phyloP scores from a whole-genome alignment of 2,797 vertebrate genomes.

The Australoheros facetus region DNA sequence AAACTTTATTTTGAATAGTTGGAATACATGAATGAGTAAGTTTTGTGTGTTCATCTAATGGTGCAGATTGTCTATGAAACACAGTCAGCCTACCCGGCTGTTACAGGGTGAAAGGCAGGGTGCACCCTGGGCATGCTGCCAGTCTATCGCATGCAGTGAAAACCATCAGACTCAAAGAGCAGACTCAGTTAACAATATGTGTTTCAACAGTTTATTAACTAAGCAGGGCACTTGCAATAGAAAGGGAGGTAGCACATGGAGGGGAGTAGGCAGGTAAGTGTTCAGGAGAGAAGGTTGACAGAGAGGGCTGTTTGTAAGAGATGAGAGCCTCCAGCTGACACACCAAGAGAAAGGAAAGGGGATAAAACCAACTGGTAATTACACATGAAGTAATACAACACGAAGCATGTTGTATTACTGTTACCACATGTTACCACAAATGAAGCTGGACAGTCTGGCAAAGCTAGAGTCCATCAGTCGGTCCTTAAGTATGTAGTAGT shows the following conservation, averaged over 20 bases:
- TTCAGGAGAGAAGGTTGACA: background rate
- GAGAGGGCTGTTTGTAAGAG: background rate
- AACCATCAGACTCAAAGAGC: background rate
- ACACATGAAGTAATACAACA: background rate
- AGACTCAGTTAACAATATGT: background rate
- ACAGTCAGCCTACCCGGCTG: accelerated
- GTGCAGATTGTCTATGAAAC: background rate
- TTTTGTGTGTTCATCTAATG: background rate
- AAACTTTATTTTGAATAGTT: background rate
- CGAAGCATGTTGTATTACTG: background rate
- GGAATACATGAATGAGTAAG: background rate
- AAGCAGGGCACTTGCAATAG: no score
- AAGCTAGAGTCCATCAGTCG: background rate
- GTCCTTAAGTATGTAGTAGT: background rate
- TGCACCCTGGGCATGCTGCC: background rate
- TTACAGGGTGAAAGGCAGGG: background rate
- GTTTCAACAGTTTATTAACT: no score
- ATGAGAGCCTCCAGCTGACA: background rate
- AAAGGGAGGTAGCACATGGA: background rate
- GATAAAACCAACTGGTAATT: background rate
- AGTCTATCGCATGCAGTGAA: background rate
- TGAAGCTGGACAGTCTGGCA: background rate
- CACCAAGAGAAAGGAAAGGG: background rate
- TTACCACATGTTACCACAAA: background rate
- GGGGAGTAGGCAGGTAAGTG: background rate